Base-by-base conservation (phyloP, 1,140 invertebrate species). In the Micrasema minimum region DNA sequence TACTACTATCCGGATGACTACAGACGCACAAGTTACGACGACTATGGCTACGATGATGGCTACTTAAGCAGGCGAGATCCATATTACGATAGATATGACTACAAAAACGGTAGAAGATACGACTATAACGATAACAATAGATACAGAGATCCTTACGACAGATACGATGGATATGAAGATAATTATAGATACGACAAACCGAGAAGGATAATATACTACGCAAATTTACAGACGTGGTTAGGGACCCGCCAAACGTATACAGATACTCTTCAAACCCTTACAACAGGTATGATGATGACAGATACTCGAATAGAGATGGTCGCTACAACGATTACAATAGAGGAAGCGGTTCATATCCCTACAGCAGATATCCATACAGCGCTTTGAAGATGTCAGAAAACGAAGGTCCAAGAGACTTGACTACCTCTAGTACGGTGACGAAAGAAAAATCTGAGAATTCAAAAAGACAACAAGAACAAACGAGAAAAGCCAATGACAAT, bases 121-220 rank as follows among this genome's bases (percentile, higher is more conserved):
- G 72, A 74, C 38, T 72, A 72, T 16, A 65, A 37, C 43, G 74
- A 75, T 38, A 78, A 80, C 64, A 66, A 51, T 37, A 61, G 67
- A 50, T 71, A 75, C 35, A 79, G 77, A 2, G 77, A 80, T 10
- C 77, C 81, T 69, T 77, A 82, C 14, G 82, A 85, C 68, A 79
- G 83, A 75, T 83, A 81, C 74, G 82, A 85, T 71, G 59, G 48
- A 3, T 55, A 71, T 16, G 82, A 83, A 64, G 51, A 46, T 31
- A 64, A 69, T 14, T 81, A 83, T 45, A 81, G 82, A 71, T 81
- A 82, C 20, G 69, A 75, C n/a, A 85, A 84, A 76, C 83, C 83
- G 1, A 84, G 83, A 75, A 80, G 83, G 66, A 85, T 85, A 37
- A 85, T 85, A 61, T 85, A 85, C 62, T 85, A 85, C 69, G 82